Conservation (phyloP, 2,113 vertebrate species). For the Callopanchax toddi region DNA sequence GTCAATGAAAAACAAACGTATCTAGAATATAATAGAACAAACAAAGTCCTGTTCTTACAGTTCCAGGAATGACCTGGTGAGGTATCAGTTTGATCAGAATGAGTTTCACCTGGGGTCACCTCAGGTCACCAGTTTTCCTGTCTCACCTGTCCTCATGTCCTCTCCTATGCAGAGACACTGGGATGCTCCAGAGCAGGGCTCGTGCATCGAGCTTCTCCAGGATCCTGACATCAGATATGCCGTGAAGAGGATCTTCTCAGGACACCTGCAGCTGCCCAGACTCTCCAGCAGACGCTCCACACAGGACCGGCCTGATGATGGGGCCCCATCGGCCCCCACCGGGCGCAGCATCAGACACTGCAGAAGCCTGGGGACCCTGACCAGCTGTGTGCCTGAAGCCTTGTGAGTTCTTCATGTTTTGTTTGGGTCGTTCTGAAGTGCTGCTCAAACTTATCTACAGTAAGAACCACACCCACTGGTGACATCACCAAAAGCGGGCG, state of each 20-base stretch:
- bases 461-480: too few species aligned
- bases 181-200: constrained; percentile 44
- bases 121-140: too few species aligned
- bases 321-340: not conserved
- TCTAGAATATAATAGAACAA: too few species aligned
- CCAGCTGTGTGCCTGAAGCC: constrained; percentile 38
- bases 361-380: constrained; percentile 62
- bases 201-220: constrained; percentile 3
- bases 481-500: too few species aligned
- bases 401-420: constrained; percentile 56
- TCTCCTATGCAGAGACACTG: constrained; percentile 57
- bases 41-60: too few species aligned
- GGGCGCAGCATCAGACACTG: constrained; percentile 65
- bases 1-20: too few species aligned
- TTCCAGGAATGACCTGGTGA: too few species aligned
- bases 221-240: constrained; percentile 31
- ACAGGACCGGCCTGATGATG: constrained; percentile 47
- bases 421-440: too few species aligned
- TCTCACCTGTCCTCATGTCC: not conserved
- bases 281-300: constrained; percentile 64
- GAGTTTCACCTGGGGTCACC: too few species aligned
- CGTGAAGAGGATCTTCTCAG: constrained; percentile 81
- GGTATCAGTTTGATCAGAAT: too few species aligned
- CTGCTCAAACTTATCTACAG: too few species aligned
- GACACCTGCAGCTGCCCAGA: constrained; percentile 79